phyloP scores from a whole-genome alignment of 2,888 invertebrate species.

The Anarsia innoxiella region DNA sequence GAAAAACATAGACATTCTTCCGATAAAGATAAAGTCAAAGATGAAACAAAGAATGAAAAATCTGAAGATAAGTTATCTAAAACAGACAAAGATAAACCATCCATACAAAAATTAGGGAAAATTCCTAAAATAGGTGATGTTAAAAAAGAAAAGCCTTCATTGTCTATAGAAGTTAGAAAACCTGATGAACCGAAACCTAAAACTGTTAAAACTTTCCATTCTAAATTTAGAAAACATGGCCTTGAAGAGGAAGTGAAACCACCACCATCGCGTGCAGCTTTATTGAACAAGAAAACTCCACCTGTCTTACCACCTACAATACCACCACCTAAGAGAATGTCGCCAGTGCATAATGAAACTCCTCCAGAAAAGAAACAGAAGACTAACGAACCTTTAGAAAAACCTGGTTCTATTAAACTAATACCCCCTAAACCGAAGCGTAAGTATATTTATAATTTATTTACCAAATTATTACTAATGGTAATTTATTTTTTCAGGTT shows the following conservation, averaged over 20 bases:
- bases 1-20: constrained; percentile 37
- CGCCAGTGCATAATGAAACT: constrained; percentile 63
- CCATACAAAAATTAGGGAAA: constrained; percentile 83
- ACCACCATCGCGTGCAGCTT: constrained; percentile 83
- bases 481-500: constrained; percentile 64
- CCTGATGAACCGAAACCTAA: constrained; percentile 84
- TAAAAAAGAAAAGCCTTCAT: constrained; percentile 82
- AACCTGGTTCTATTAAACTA: constrained; percentile 88
- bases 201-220: constrained; percentile 93
- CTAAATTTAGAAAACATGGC: constrained; percentile 94
- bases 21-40: constrained; percentile 34
- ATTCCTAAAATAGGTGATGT: constrained; percentile 82
- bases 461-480: constrained; percentile 36
- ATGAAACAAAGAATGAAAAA: constrained; percentile 27
- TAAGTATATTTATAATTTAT: constrained; percentile 78
- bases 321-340: constrained; percentile 63
- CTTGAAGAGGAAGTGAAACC: constrained; percentile 90
- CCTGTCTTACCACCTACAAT: constrained; percentile 61
- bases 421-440: constrained; percentile 93
- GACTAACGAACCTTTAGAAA: constrained; percentile 77
- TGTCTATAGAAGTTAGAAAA: constrained; percentile 87
- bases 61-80: too few species aligned
- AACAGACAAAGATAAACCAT: constrained; percentile 77
- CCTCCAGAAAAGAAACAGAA: constrained; percentile 88
- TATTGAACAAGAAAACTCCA: constrained; percentile 74